Percentiles rank a stretch among this genome's conserved stretches.
These are phyloP conservation scores for Dissostichus mawsoni DNA, from an alignment of 2,113 vertebrate genomes.

Conservation along the genomic window DNA sequence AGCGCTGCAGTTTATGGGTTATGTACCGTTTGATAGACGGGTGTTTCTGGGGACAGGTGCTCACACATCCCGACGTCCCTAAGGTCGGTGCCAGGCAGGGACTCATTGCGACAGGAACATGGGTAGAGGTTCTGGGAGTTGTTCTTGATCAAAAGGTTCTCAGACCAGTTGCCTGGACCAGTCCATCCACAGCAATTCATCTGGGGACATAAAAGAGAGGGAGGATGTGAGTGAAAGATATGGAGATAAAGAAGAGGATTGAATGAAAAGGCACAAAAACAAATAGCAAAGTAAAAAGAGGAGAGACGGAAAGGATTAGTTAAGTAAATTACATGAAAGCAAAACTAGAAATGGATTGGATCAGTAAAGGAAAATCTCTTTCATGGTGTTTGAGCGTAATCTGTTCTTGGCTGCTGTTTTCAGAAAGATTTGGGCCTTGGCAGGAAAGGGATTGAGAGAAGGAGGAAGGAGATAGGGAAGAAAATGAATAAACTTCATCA, in stretches of 20 bases:
- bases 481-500: background rate
- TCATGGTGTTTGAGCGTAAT: slow-evolving; percentile 11
- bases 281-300: background rate
- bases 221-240: background rate
- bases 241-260: background rate
- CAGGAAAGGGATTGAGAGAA: slow-evolving; percentile 15
- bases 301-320: background rate
- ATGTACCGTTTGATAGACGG: slow-evolving; percentile 84
- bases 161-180: slow-evolving; percentile 88
- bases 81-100: background rate
- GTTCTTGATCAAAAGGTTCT: slow-evolving; percentile 83
- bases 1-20: background rate
- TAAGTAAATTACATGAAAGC: background rate
- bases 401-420: slow-evolving; percentile 36
- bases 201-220: slow-evolving; percentile 65
- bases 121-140: slow-evolving; percentile 75
- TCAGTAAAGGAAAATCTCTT: background rate
- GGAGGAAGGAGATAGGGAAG: slow-evolving; percentile 29
- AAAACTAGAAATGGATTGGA: slow-evolving; percentile 14
- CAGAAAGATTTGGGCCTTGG: slow-evolving; percentile 37
- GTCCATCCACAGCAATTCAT: slow-evolving; percentile 93
- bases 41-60: slow-evolving; percentile 55
- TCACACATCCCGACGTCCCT: slow-evolving; percentile 82
- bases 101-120: slow-evolving; percentile 87
- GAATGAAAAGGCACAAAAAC: background rate